These are phyloP conservation scores for Metopia argyrocephala DNA, from an alignment of 2,888 invertebrate species.

Conservation along the genomic window DNA sequence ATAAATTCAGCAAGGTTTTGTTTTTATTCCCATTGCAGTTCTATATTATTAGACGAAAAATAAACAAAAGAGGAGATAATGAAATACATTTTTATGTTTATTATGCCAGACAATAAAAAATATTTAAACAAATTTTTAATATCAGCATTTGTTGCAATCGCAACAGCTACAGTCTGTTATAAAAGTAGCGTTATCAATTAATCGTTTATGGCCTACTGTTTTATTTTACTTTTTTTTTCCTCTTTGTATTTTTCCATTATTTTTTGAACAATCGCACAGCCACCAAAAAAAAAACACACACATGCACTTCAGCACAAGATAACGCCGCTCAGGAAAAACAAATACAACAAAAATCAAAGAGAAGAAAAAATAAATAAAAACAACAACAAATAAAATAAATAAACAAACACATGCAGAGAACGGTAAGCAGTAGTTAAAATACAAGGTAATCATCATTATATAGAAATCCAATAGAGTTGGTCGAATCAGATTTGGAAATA, in stretches of 20 bases:
- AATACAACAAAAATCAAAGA: slow-evolving; percentile 25
- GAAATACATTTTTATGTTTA: too few relatives aligned
- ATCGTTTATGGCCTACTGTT: slow-evolving; percentile 50
- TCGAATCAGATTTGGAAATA: too few relatives aligned
- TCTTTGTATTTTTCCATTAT: slow-evolving; percentile 37
- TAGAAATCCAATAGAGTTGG: slow-evolving; percentile 40
- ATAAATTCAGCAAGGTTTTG: too few relatives aligned
- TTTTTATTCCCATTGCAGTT: too few relatives aligned
- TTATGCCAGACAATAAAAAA: too few relatives aligned
- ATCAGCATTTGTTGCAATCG: too few relatives aligned
- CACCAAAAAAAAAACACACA: background rate
- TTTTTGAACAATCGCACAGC: background rate
- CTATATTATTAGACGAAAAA: too few relatives aligned
- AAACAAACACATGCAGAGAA: slow-evolving; percentile 41
- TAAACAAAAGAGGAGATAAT: too few relatives aligned
- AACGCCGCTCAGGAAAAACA: background rate
- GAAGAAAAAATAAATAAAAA: slow-evolving; percentile 19
- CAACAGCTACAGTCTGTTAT: background rate
- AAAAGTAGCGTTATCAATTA: slow-evolving; percentile 41
- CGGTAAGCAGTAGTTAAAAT: slow-evolving; percentile 46
- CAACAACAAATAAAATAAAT: background rate
- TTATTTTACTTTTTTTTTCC: slow-evolving; percentile 23
- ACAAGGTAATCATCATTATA: slow-evolving; percentile 47
- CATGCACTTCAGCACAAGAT: slow-evolving; percentile 3
- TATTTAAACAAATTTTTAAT: too few relatives aligned